Conservation (phyloP, 2,797 vertebrate genomes). For the Rousettus madagascariensis region DNA sequence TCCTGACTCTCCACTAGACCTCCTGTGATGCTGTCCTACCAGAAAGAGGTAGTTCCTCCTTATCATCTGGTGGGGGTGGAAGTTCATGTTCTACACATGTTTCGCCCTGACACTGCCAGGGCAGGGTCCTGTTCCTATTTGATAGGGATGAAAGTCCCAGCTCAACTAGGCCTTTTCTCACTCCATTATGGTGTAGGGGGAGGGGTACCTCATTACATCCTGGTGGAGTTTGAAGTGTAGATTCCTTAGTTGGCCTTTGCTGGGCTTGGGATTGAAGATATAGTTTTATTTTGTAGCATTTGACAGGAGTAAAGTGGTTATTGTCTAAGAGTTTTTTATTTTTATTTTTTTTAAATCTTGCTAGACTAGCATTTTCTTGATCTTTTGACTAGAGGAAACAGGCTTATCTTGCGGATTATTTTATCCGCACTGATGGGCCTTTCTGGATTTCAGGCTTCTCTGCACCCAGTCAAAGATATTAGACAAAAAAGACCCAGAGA, state of each 20-base stretch:
- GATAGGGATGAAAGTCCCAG: not conserved
- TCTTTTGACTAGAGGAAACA: not conserved
- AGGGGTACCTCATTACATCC: not conserved
- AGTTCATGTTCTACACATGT: not conserved
- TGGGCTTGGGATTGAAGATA: not conserved
- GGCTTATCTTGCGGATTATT: not conserved
- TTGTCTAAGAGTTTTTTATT: not conserved
- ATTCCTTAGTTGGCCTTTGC: not conserved
- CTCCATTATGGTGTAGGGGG: too few species aligned
- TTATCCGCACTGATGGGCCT: not conserved
- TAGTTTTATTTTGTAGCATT: not conserved
- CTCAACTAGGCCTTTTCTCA: not conserved
- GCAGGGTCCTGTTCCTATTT: fast-evolving
- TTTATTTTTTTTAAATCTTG: not conserved
- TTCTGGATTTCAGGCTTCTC: not conserved
- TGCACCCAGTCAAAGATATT: not conserved
- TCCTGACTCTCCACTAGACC: not conserved
- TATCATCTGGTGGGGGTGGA: not conserved
- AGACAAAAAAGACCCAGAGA: not conserved
- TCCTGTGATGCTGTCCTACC: not conserved
- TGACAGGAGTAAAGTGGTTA: not conserved
- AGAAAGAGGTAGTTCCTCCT: not conserved
- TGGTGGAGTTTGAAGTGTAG: not conserved
- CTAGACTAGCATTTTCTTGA: not conserved
- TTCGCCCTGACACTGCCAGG: not conserved